Conservation (phyloP, 2,888 invertebrate species). For the Cyrtodaria siliqua region DNA sequence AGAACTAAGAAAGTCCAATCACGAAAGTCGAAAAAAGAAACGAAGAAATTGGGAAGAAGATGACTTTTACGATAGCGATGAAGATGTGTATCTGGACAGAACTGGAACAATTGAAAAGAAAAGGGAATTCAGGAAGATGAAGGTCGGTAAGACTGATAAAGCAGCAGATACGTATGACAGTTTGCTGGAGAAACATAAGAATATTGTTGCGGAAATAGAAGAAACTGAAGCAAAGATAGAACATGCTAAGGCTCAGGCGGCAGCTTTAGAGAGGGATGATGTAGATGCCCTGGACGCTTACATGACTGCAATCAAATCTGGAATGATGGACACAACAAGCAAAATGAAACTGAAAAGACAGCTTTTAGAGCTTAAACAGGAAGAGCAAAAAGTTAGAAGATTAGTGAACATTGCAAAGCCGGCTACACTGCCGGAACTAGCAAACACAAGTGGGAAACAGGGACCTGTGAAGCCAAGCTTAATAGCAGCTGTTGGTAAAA, state of each 20-base stretch:
- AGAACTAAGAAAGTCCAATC: conserved; percentile 93
- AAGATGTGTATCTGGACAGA: conserved; percentile 97
- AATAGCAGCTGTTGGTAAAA: conserved; percentile 46
- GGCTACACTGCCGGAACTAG: conserved; percentile 82
- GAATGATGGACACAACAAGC: conserved; percentile 86
- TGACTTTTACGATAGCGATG: conserved; percentile 97
- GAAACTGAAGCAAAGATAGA: conserved; percentile 88
- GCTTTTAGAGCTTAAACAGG: conserved; percentile 90
- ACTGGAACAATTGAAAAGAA: conserved; percentile 97
- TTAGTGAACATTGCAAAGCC: conserved; percentile 90
- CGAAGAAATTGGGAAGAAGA: conserved; percentile 92
- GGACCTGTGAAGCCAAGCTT: conserved; percentile 27
- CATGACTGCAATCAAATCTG: conserved; percentile 89
- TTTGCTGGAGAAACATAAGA: conserved; percentile 89
- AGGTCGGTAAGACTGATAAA: conserved; percentile 86
- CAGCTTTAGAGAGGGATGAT: conserved; percentile 85
- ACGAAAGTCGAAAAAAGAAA: conserved; percentile 91
- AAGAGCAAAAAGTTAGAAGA: conserved; percentile 90
- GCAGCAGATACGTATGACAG: conserved; percentile 88
- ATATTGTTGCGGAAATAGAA: conserved; percentile 87
- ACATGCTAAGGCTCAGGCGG: conserved; percentile 80
- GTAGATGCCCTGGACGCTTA: conserved; percentile 94
- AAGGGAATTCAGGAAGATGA: conserved; percentile 91
- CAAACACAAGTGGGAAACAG: background rate
- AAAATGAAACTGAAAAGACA: conserved; percentile 86